Conservation (phyloP, 2,797 vertebrate genomes). For the Hippoglossus hippoglossus region DNA sequence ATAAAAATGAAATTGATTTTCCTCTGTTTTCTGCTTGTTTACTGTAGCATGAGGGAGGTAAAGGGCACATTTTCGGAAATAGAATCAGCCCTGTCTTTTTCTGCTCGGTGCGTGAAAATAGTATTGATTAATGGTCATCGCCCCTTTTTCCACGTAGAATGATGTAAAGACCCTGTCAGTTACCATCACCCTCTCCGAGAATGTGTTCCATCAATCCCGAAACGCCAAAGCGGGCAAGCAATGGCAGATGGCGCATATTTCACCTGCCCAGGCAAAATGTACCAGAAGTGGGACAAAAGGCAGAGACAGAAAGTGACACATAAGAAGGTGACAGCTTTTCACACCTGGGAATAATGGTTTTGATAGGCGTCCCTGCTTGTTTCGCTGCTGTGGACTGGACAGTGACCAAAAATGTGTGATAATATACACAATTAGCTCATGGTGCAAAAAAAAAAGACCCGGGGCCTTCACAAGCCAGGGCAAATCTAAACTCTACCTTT, state of each 20-base stretch:
- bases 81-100: conserved; percentile 65
- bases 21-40: conserved; percentile 60
- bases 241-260: conserved; percentile 91
- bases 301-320: conserved; percentile 89
- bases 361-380: conserved; percentile 91
- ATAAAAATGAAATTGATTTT: conserved; percentile 48
- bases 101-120: conserved; percentile 64
- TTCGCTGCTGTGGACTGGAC: conserved; percentile 72
- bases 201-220: conserved; percentile 84
- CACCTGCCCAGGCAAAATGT: conserved; percentile 92
- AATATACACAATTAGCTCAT: conserved; percentile 84
- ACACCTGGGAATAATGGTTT: conserved; percentile 98
- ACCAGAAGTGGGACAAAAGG: conserved; percentile 81
- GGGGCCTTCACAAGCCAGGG: conserved; percentile 73
- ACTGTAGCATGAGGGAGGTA: conserved; percentile 54
- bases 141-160: conserved; percentile 71
- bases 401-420: conserved; percentile 78
- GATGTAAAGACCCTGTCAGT: conserved; percentile 86
- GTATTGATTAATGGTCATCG: conserved; percentile 80
- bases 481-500: conserved; percentile 76
- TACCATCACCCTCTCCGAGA: conserved; percentile 81
- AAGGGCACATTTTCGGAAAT: conserved; percentile 65
- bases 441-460: conserved; percentile 58
- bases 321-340: conserved; percentile 95
- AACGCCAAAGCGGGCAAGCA: conserved; percentile 86